Evolutionary conservation across 2,113 vertebrate species (phyloP), one percentile per base, ranked within the genome.

Genomic region (Melanocharis versteri): DNA sequence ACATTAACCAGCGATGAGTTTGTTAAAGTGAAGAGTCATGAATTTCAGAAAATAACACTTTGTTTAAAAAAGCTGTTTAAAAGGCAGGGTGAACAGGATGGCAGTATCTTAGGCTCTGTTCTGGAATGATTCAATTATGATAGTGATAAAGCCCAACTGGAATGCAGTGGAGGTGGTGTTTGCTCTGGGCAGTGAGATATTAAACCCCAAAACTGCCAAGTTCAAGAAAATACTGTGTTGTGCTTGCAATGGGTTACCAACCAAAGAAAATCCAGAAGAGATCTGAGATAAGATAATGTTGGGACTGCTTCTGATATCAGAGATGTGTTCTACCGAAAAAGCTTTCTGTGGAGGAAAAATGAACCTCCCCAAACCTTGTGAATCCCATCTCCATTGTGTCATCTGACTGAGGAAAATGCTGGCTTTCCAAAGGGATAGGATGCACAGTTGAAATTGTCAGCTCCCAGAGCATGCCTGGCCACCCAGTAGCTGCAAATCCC

Each of bases 401-500:
- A 71, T 68, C 57, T 78, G 44, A 64, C 40, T 50, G 68, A 93
- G 39, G 68, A 90, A 86, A 88, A 77, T 5, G 47, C 48, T 90
- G 76, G 31, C 77, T 92, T 91, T 94, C 80, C 77, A 91, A 90
- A 84, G 54, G 88, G 53, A 26, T 3, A 12, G 37, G 47, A 70
- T 40, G 35, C 1, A 1, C 68, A 83, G 64, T 71, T 93, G 71
- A 86, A 60, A 90, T 37, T 56, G 68, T 62, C 71, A 92, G 65
- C 31, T 93, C 93, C 89, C 78, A 60, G 39, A 64, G 30, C 54
- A 26, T 35, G 75, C 44, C 66, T 92, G 92, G 92, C 93, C 96
- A 96, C 92, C 90, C 88, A 81, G 88, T 68, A 96, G 96, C 0
- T 0, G 18, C 57, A 92, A 75, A 93, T 94, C 92, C 93, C 95